Conservation (phyloP, 2,113 vertebrate genomes). For the Chamaea fasciata region DNA sequence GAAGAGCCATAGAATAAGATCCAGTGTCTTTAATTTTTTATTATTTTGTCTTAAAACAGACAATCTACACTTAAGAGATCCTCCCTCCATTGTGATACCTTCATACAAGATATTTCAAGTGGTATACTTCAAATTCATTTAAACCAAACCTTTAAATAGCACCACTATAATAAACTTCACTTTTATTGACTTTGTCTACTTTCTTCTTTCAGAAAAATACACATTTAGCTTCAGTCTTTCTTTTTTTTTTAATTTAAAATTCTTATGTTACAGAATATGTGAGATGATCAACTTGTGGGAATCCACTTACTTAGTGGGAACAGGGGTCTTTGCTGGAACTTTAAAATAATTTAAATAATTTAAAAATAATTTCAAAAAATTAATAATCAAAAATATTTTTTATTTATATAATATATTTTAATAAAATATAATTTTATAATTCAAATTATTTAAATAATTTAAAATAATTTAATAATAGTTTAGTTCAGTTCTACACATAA, state of each 20-base stretch:
- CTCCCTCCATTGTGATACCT: background rate
- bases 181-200: background rate
- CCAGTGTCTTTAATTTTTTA: background rate
- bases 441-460: background rate
- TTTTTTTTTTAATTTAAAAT: background rate
- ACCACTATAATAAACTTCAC: background rate
- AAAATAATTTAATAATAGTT: background rate
- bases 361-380: background rate
- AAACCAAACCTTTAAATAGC: background rate
- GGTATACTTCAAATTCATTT: background rate
- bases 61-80: background rate
- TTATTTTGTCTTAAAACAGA: background rate
- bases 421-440: background rate
- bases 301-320: background rate
- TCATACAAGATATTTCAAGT: background rate
- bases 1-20: background rate
- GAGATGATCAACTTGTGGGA: background rate
- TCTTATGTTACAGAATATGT: background rate
- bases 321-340: background rate
- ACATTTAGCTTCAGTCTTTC: background rate
- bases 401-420: background rate
- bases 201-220: background rate
- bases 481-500: background rate
- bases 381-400: background rate
- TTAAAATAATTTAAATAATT: background rate